These are phyloP conservation scores for Ochropacha duplaris DNA, from an alignment of 2,888 invertebrate species.

Conservation along the genomic window DNA sequence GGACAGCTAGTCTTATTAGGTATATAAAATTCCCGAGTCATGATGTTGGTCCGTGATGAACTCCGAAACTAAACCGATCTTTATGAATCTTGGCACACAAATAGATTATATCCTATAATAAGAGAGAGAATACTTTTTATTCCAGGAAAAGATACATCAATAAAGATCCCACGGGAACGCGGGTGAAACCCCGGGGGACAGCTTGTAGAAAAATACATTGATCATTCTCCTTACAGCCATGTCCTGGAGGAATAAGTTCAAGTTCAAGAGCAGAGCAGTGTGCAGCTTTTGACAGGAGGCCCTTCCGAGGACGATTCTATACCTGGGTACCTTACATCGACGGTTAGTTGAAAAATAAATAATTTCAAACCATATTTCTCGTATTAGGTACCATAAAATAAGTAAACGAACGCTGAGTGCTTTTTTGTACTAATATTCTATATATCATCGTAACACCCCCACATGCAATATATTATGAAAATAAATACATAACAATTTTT, in stretches of 20 bases:
- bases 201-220: too few species aligned
- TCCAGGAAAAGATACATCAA: too few species aligned
- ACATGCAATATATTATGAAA: background rate
- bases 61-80: too few species aligned
- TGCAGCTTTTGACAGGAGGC: conserved; percentile 86
- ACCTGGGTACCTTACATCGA: conserved; percentile 91
- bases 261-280: conserved; percentile 90
- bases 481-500: background rate
- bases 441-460: background rate
- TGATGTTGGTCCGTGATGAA: too few species aligned
- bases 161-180: too few species aligned
- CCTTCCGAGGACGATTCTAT: conserved; percentile 88
- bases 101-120: too few species aligned
- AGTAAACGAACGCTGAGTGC: background rate
- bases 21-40: too few species aligned
- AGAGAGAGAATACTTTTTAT: too few species aligned
- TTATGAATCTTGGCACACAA: too few species aligned
- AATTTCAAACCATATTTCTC: too few species aligned
- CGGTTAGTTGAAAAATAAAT: conserved; percentile 79
- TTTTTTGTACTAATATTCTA: background rate
- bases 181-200: too few species aligned
- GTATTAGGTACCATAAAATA: background rate
- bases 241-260: conserved; percentile 80
- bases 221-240: conserved; percentile 79
- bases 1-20: too few species aligned